Evolutionary conservation across 1,140 invertebrate species (phyloP), one percentile per base, ranked within the genome.

Genomic region (Atta texana): DNA sequence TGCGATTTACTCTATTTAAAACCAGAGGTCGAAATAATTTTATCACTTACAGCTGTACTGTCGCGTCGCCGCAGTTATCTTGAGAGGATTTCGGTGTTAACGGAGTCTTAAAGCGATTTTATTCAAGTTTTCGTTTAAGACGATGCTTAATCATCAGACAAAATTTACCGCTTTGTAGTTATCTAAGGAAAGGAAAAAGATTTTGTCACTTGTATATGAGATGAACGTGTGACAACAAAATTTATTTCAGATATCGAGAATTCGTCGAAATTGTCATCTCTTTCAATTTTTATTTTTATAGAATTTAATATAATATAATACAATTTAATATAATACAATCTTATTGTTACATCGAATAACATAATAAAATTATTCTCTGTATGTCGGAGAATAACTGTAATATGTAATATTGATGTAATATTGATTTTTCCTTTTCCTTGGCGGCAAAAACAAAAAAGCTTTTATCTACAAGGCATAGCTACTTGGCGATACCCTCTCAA

Each of bases 31-130:
- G 89, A 91, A 91, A 91, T 91, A 91, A 91, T 91, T 91, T 91
- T 91, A 90, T 90, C 90, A 90, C 90, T 90, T 89, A 90, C 89
- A 91, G 90, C 90, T 91, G 90, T 84, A 66, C n/a, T 69, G 28
- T n/a, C 31, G 31, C n/a, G 57, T 44, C 59, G 21, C 78, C 68
- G 75, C 39, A 7, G 21, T 31, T 85, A 86, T 88, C 87, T 86
- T 88, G 88, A 91, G 86, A 90, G 89, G 72, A 77, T 91, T 90
- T 91, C 87, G 90, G 89, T 90, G 90, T 91, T 91, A 89, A 86
- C 89, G 57, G 74, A 87, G 87, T 89, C 90, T 89, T 90, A 91
- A 89, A 91, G 80, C 90, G 90, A 91, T 91, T 87, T 89, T 74
- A 82, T 89, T 80, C 84, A 89, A 90, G 75, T 75, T 80, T 55